Evolutionary conservation across 2,113 vertebrate genomes (phyloP), one percentile per base, ranked within the genome.

Genomic region (Xerus inauris): DNA sequence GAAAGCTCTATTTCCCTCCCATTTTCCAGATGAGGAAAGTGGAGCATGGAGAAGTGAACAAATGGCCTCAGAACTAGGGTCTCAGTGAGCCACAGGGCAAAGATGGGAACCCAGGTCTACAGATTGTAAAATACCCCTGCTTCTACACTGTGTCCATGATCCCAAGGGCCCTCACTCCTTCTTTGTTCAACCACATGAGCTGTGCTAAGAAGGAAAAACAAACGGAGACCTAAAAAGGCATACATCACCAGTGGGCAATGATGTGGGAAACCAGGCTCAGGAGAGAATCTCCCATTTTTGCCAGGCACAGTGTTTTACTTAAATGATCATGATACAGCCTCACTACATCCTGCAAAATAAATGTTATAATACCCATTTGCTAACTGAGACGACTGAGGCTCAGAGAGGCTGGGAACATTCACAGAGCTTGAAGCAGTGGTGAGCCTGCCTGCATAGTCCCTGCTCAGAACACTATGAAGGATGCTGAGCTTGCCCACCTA

Each of bases 241-340:
- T 4, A 9, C 20, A 45, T 24, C 69, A 45, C n/a, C 10, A 75
- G 16, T n/a, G n/a, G 2, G 79, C 16, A 82, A 40, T 22, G 47
- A 1, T 0, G 28, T 62, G 30, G 3, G 6, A 6, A 77, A 35
- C 4, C 72, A 85, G 20, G 42, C 8, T 54, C 26, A 6, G 30
- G 20, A 83, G 19, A 96, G 17, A 71, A 30, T 10, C 12, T 22
- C 2, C 26, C 16, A 1, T 12, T 92, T 83, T 62, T 62, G 5
- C 32, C 11, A 77, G 64, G 38, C 51, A 17, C 1, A 38, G 38
- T 13, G 24, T 57, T 89, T 94, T 64, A 67, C 49, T 79, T 73
- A 89, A 28, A 92, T 79, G 1, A 59, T 76, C 65, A 76, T 35
- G 54, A 28, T 57, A 65, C 75, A 38, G 32, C 79, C 45, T 97